phyloP scores from a whole-genome alignment of 2,113 vertebrate species.

The Apteryx mantelli region DNA sequence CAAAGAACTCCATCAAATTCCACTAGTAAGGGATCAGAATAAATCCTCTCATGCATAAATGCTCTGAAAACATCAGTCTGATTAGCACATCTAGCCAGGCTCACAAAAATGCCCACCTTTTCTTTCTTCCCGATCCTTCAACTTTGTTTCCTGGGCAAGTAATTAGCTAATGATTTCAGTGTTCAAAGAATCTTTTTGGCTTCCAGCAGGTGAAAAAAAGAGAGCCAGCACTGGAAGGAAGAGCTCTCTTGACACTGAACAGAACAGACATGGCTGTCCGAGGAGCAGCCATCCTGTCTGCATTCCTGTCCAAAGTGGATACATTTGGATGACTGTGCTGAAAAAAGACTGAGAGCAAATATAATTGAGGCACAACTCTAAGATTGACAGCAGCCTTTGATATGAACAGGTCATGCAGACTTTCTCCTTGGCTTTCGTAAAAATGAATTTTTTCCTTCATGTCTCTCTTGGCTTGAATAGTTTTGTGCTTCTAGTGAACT shows the following conservation, averaged over 20 bases:
- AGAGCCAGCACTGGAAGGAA: not conserved
- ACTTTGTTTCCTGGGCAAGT: not conserved
- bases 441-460: not conserved
- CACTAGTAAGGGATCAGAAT: not conserved
- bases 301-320: not conserved
- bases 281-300: not conserved
- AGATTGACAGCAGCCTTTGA: accelerated
- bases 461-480: not conserved
- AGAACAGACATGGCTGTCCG: not conserved
- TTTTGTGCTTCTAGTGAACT: not conserved
- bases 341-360: not conserved
- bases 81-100: not conserved
- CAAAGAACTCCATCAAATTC: not conserved
- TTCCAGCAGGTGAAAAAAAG: not conserved
- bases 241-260: not conserved
- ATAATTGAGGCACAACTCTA: not conserved
- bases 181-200: not conserved
- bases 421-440: not conserved
- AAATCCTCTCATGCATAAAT: not conserved
- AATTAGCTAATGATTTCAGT: not conserved
- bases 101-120: not conserved
- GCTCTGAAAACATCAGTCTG: not conserved
- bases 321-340: not conserved
- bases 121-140: not conserved
- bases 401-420: not conserved